Base-by-base conservation (phyloP, 2,888 invertebrate species). In the Augochlorella aurata region DNA sequence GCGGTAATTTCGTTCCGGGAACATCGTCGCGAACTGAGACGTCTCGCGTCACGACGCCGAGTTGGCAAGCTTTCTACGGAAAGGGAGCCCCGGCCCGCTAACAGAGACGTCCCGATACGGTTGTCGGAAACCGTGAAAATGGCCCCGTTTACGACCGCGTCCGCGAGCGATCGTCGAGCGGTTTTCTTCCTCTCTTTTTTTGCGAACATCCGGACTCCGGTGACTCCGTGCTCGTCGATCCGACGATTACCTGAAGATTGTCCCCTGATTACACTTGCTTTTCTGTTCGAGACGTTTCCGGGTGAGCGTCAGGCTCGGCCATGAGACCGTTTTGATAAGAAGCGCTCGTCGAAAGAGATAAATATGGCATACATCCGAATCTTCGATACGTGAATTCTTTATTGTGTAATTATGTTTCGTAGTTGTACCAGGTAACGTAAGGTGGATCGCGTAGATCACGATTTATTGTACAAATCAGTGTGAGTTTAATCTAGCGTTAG, bases 51-150 rank as follows among this genome's bases (percentile, higher is more conserved):
- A 77, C 80, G 81, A 77, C 80, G 65, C 69, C 75, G 79, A 75
- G 70, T 68, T 68, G 81, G 54, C 82, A 78, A 61, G 63, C 74
- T 77, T 73, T 83, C 78, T 65, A 47, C 78, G 58, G 58, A 70
- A 49, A 72, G 75, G 69, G 67, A 71, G 24, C 66, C 63, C 66
- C 80, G 71, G 68, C 72, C 71, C 66, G 69, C 79, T 82, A 85
- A 88, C 81, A 85, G 83, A 88, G 85, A 88, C 86, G 88, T 85
- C 82, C 66, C 84, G 82, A 83, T 83, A 76, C 88, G 85, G 77
- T 52, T 74, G 74, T 50, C 69, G 79, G 76, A 81, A 58, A 79
- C 83, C 87, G 82, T 85, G 87, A 87, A 87, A 87, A 87, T 82
- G 77, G 83, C 77, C 83, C 29, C 79, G 81, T 82, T 78, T 77